Conservation (phyloP, 1,140 invertebrate genomes). For the Plectrocnemia conspersa region DNA sequence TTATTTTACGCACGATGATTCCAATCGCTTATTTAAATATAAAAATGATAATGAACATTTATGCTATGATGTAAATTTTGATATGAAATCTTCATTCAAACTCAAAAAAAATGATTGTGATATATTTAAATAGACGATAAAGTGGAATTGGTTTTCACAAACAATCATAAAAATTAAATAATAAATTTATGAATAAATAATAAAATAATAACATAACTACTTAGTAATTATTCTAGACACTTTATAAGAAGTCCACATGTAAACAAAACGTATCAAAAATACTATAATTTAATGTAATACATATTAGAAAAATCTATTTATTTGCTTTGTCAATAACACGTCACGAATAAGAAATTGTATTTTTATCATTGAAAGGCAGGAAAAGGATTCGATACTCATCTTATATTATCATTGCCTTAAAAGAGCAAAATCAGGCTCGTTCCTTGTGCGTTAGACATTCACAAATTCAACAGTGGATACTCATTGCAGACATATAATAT, state of each 20-base stretch:
- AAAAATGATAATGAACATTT: not conserved
- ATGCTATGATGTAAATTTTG: not conserved
- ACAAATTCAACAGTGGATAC: constrained; percentile 12
- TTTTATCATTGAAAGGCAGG: not conserved
- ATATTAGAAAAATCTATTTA: constrained; percentile 20
- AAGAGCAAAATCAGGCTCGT: constrained; percentile 4
- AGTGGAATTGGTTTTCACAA: no score
- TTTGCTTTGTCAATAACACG: not conserved
- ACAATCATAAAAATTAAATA: no score
- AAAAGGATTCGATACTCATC: not conserved
- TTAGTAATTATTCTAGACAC: constrained; percentile 19
- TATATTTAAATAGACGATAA: no score
- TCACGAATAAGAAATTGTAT: not conserved
- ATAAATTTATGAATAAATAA: no score
- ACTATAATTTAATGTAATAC: constrained; percentile 22
- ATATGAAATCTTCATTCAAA: not conserved
- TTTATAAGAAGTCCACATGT: constrained; percentile 24
- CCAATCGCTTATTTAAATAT: constrained; percentile 3
- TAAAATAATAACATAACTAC: constrained; percentile 16
- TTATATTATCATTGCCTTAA: not conserved
- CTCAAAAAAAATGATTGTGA: no score
- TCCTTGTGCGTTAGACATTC: constrained; percentile 14
- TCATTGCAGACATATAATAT: not conserved
- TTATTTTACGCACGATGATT: not conserved
- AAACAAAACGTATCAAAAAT: constrained; percentile 18